These are phyloP conservation scores for Leptocoma aspasia DNA, from an alignment of 2,113 vertebrate species.

Conservation along the genomic window DNA sequence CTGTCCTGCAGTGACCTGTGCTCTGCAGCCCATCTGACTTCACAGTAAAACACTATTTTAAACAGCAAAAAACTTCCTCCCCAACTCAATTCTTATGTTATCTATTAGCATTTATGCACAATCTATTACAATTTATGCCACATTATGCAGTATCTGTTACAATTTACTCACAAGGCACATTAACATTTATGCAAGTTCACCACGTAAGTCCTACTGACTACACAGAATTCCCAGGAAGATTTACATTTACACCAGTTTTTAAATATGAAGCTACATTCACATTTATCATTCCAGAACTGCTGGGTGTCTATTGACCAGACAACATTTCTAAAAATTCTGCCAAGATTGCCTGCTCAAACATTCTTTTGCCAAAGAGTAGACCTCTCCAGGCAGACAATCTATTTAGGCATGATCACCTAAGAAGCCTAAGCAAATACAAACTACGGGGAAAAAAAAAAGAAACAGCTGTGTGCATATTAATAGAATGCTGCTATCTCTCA, in stretches of 20 bases:
- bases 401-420: neutral
- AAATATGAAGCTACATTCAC: neutral
- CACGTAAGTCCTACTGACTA: rapidly evolving
- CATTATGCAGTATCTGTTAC: neutral
- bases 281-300: neutral
- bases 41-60: neutral
- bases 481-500: neutral
- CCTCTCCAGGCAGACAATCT: neutral
- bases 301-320: neutral
- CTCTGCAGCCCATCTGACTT: neutral
- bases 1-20: rapidly evolving
- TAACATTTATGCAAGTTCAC: neutral
- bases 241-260: neutral
- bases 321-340: neutral
- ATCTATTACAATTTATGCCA: no score
- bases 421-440: neutral
- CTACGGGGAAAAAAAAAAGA: neutral
- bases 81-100: neutral
- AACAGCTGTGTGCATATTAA: neutral
- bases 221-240: neutral
- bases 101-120: neutral
- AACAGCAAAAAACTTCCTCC: neutral
- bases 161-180: neutral
- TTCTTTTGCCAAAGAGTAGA: neutral
- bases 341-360: neutral